Conservation (phyloP, 1,140 invertebrate genomes). For the Paramacrobiotus metropolitanus region DNA sequence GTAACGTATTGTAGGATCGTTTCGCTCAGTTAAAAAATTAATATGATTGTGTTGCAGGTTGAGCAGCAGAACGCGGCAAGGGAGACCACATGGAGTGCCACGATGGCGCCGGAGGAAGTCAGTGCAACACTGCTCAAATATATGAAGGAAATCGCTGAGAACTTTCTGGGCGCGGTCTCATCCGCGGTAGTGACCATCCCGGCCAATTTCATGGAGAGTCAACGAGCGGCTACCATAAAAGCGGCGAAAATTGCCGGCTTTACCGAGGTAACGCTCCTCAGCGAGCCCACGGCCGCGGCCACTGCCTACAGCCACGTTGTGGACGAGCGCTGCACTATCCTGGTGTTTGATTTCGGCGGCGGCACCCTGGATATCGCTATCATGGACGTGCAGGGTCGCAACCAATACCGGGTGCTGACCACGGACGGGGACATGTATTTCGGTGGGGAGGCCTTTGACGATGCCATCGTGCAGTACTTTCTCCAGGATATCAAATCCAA, state of each 20-base stretch:
- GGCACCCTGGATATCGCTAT: neutral
- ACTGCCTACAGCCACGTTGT: neutral
- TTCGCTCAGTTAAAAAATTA: too few relatives aligned
- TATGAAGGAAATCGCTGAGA: too few relatives aligned
- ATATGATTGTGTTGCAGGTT: too few relatives aligned
- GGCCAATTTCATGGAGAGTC: neutral
- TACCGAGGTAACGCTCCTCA: neutral
- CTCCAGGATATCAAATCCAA: neutral
- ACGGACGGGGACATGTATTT: neutral
- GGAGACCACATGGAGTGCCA: too few relatives aligned
- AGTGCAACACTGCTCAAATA: too few relatives aligned
- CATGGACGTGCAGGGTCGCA: neutral
- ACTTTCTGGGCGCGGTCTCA: too few relatives aligned
- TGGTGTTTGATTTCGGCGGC: neutral
- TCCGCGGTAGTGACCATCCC: neutral
- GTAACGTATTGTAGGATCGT: too few relatives aligned
- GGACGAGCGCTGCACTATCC: neutral
- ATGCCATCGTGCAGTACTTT: neutral
- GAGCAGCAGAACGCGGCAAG: too few relatives aligned
- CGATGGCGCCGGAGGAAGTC: too few relatives aligned
- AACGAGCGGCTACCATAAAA: neutral
- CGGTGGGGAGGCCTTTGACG: neutral
- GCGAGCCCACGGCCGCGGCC: neutral
- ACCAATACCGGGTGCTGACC: neutral
- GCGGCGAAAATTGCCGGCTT: neutral